phyloP scores from a whole-genome alignment of 2,113 vertebrate genomes.

The Notarius quadriscutis region DNA sequence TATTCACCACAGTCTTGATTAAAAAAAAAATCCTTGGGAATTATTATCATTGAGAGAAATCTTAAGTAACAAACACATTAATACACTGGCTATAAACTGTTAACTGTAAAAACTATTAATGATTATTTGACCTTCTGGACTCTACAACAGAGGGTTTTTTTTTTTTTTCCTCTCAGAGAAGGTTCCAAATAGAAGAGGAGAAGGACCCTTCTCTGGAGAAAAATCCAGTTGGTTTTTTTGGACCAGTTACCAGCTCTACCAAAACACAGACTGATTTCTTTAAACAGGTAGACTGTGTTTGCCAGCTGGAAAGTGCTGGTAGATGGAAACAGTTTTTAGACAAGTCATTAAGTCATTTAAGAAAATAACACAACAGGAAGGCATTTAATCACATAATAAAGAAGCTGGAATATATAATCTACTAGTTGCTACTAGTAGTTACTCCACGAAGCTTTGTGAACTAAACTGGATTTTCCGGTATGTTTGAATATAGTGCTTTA shows the following conservation, averaged over 20 bases:
- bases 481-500: background rate
- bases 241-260: background rate
- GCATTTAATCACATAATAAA: background rate
- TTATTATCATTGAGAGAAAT: background rate
- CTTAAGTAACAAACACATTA: background rate
- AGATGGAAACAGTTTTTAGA: background rate
- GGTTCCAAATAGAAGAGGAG: background rate
- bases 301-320: background rate
- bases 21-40: background rate
- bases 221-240: background rate
- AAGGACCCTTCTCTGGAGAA: background rate
- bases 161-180: background rate
- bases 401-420: background rate
- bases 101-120: background rate
- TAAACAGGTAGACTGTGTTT: background rate
- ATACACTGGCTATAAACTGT: background rate
- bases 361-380: background rate
- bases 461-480: background rate
- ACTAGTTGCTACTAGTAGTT: too few species aligned
- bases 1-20: background rate
- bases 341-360: background rate
- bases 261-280: background rate
- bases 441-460: background rate
- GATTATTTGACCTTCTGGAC: background rate
- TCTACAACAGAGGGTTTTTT: background rate